phyloP scores from a whole-genome alignment of 2,888 invertebrate genomes.

The Galeopsomyia nigrocyanea region DNA sequence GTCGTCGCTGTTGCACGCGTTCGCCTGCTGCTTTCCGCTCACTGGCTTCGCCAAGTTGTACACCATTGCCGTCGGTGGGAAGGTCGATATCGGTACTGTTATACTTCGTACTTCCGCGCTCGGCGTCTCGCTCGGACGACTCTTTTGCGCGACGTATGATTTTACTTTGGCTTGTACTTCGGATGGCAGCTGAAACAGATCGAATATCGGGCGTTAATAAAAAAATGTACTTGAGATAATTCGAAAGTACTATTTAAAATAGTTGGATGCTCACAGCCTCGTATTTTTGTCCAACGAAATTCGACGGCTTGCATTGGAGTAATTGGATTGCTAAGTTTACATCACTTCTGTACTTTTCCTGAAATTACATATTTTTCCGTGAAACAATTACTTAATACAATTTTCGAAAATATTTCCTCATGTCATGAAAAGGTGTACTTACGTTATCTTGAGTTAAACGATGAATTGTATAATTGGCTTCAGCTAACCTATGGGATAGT shows the following conservation, averaged over 20 bases:
- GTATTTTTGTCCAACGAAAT: constrained; percentile 92
- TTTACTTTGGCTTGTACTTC: constrained; percentile 93
- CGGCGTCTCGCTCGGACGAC: constrained; percentile 69
- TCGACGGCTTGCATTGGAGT: constrained; percentile 94
- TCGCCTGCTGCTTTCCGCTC: constrained; percentile 64
- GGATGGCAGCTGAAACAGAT: constrained; percentile 80
- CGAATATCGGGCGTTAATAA: constrained; percentile 47
- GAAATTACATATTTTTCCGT: constrained; percentile 64
- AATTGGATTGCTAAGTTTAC: constrained; percentile 94
- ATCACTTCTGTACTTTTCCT: constrained; percentile 95
- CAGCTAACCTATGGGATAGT: constrained; percentile 85
- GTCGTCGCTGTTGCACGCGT: constrained; percentile 69
- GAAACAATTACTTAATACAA: constrained; percentile 19
- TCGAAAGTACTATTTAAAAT: background rate
- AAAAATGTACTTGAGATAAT: constrained; percentile 10
- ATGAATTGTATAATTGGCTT: constrained; percentile 87
- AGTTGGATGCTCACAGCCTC: constrained; percentile 80
- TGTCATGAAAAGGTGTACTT: constrained; percentile 62
- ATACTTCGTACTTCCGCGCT: constrained; percentile 75
- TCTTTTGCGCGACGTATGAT: constrained; percentile 79
- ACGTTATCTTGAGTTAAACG: constrained; percentile 90
- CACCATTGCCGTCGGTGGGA: constrained; percentile 89
- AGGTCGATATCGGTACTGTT: constrained; percentile 83
- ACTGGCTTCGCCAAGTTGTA: constrained; percentile 69
- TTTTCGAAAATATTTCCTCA: background rate